Evolutionary conservation across 2,888 invertebrate species (phyloP).

Genomic region (Hyalella azteca): DNA sequence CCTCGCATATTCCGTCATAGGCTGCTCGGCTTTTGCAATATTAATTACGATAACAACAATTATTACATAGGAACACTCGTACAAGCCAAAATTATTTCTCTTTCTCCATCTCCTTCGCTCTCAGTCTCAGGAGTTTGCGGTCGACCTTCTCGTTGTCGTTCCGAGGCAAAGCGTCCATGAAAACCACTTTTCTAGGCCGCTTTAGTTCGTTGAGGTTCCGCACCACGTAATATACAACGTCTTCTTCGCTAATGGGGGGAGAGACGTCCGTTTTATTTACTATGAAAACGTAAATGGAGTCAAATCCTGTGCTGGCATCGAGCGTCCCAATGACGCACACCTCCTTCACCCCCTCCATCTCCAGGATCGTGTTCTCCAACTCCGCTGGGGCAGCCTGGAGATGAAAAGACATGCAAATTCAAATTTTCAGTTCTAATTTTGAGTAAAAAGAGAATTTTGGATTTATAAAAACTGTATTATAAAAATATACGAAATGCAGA

Average conservation of each 20-base stretch:
- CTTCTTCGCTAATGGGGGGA: neutral
- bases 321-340: conserved; percentile 45
- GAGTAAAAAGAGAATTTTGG: no score
- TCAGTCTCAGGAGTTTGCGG: neutral
- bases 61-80: no score
- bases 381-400: conserved; percentile 50
- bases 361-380: conserved; percentile 42
- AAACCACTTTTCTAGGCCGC: neutral
- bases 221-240: neutral
- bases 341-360: conserved; percentile 39
- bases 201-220: neutral
- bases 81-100: no score
- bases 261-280: neutral
- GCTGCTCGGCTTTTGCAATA: no score
- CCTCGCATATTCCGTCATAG: no score
- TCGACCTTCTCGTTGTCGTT: neutral
- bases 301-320: conserved; percentile 36
- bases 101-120: no score
- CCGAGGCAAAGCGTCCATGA: neutral
- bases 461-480: no score
- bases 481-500: no score
- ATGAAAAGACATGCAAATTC: neutral
- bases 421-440: no score
- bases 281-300: conserved; percentile 39
- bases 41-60: no score